Conservation (phyloP, 2,797 vertebrate species). For the Myiotriccus ornatus region DNA sequence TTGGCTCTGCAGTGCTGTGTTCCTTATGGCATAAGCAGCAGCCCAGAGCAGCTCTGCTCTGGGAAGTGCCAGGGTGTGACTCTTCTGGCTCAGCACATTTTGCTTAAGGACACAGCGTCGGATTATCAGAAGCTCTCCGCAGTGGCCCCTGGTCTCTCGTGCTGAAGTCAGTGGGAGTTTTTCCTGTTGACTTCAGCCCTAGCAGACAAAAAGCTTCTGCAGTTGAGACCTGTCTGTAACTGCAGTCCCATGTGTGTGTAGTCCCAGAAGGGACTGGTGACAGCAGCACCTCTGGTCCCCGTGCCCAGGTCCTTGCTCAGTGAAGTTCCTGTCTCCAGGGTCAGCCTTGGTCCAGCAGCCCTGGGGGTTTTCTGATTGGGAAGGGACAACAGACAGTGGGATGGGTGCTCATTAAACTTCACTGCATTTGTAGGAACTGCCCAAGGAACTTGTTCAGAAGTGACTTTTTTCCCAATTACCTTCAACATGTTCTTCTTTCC, state of each 20-base stretch:
- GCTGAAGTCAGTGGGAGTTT: neutral
- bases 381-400: neutral
- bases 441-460: neutral
- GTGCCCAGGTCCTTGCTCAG: neutral
- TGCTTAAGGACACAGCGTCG: neutral
- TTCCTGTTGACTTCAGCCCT: neutral
- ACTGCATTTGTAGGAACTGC: neutral
- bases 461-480: neutral
- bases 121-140: neutral
- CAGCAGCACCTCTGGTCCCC: neutral
- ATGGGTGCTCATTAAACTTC: neutral
- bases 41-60: neutral
- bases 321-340: neutral
- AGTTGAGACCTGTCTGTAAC: neutral
- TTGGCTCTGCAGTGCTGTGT: neutral
- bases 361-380: neutral
- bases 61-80: neutral
- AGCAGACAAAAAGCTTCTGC: neutral
- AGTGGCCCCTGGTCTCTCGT: neutral
- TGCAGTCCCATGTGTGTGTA: accelerated
- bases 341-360: neutral
- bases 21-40: neutral
- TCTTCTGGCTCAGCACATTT: neutral
- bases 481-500: neutral
- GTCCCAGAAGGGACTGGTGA: neutral